A percentile compares a stretch with the other conserved stretches of the same genome.
These are phyloP conservation scores for Drosophila mercatorum DNA, from an alignment of 2,888 invertebrate species.

Conservation along the genomic window DNA sequence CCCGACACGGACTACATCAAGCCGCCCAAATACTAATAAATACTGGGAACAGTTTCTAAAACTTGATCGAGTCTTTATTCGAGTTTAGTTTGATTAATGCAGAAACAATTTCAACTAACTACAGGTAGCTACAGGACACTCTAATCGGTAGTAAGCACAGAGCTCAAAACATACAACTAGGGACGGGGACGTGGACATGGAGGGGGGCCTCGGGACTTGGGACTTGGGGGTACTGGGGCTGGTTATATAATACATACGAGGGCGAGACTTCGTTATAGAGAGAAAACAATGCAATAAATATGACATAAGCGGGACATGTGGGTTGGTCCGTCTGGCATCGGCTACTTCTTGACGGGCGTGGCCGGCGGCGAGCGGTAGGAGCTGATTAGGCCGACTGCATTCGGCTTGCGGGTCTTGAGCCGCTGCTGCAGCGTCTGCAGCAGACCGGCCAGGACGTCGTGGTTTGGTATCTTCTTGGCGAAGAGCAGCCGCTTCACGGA, in stretches of 20 bases:
- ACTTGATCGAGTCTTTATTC: slow-evolving; percentile 22
- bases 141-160: slow-evolving; percentile 22
- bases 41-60: background rate
- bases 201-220: background rate
- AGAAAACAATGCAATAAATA: slow-evolving; percentile 75
- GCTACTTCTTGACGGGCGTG: slow-evolving; percentile 68
- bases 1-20: slow-evolving; percentile 48
- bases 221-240: slow-evolving; percentile 12
- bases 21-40: slow-evolving; percentile 51
- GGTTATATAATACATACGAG: slow-evolving; percentile 69
- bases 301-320: slow-evolving; percentile 34
- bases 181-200: background rate
- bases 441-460: slow-evolving; percentile 94
- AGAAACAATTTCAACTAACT: slow-evolving; percentile 79
- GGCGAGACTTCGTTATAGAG: slow-evolving; percentile 42
- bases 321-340: background rate
- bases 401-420: slow-evolving; percentile 88
- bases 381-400: slow-evolving; percentile 60
- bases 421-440: slow-evolving; percentile 92
- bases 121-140: slow-evolving; percentile 48
- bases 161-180: slow-evolving; percentile 1
- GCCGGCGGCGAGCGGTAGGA: slow-evolving; percentile 80
- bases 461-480: slow-evolving; percentile 94
- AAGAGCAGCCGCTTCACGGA: slow-evolving; percentile 94
- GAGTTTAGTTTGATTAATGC: slow-evolving; percentile 52